Evolutionary conservation across 2,797 vertebrate genomes (phyloP).

Genomic region (Masticophis lateralis): DNA sequence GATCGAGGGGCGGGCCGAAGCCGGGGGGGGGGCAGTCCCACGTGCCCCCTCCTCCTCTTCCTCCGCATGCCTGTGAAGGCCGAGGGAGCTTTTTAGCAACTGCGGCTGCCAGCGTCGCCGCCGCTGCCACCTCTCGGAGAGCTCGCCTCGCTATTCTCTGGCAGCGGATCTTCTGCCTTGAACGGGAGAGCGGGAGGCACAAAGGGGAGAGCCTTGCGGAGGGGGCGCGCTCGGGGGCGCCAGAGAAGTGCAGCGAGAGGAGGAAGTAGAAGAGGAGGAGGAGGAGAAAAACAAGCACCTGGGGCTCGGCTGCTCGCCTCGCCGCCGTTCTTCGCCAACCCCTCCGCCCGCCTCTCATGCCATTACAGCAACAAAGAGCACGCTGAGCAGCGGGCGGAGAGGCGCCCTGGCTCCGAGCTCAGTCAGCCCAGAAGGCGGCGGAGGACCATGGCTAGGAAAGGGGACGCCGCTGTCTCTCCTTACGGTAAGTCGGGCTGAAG

Average conservation of each 20-base stretch:
- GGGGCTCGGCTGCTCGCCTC: slow-evolving; percentile 13
- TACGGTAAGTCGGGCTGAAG: slow-evolving; percentile 65
- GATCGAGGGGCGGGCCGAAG: slow-evolving; percentile 7
- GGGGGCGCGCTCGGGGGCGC: slow-evolving; percentile 17
- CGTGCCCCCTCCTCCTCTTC: background rate
- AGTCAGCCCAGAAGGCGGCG: slow-evolving; percentile 21
- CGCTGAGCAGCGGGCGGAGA: slow-evolving; percentile 61
- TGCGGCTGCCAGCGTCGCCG: background rate
- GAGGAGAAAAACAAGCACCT: background rate
- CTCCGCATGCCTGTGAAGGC: slow-evolving; percentile 14
- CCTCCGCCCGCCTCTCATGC: slow-evolving; percentile 78
- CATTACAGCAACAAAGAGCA: slow-evolving; percentile 77
- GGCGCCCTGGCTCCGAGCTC: slow-evolving; percentile 24
- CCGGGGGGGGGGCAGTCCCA: background rate
- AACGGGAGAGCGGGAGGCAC: slow-evolving; percentile 22
- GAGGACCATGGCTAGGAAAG: slow-evolving; percentile 71
- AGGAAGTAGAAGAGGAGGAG: background rate
- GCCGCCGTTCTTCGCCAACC: no score
- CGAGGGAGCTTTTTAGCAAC: background rate
- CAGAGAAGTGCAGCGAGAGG: background rate
- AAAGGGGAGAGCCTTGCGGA: slow-evolving; percentile 38
- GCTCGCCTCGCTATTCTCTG: slow-evolving; percentile 12
- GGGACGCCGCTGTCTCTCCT: slow-evolving; percentile 57
- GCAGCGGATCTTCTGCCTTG: slow-evolving; percentile 24
- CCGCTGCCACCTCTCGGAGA: background rate